Conservation (phyloP, 2,888 invertebrate species). For the Parnassius glacialis region DNA sequence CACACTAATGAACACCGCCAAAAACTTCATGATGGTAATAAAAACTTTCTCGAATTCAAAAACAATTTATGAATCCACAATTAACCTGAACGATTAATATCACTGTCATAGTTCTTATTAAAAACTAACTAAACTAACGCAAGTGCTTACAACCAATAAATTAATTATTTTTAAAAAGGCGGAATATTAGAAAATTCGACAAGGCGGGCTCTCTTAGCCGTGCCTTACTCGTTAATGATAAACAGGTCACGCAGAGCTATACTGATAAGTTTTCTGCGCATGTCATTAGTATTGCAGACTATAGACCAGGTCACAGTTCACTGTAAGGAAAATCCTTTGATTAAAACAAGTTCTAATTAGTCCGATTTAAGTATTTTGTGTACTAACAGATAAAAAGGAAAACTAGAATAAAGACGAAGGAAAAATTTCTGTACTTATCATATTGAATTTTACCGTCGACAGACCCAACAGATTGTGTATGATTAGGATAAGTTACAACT, state of each 20-base stretch:
- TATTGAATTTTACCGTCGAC: too few relatives aligned
- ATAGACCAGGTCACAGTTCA: constrained; percentile 40
- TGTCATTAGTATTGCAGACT: constrained; percentile 33
- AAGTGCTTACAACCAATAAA: constrained; percentile 3
- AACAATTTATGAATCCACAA: constrained; percentile 12
- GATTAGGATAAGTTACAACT: too few relatives aligned
- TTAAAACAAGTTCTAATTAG: constrained; percentile 1
- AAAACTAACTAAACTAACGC: not conserved
- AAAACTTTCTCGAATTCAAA: constrained; percentile 24
- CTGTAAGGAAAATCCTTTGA: constrained; percentile 33
- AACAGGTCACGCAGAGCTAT: constrained; percentile 44
- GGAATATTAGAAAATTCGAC: constrained; percentile 7
- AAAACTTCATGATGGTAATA: constrained; percentile 43
- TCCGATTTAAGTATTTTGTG: not conserved
- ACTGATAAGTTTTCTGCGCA: constrained; percentile 67
- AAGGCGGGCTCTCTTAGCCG: constrained; percentile 33
- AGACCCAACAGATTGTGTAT: too few relatives aligned
- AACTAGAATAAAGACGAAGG: too few relatives aligned
- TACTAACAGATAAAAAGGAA: not conserved
- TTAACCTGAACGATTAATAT: constrained; percentile 3
- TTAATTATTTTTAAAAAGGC: constrained; percentile 14
- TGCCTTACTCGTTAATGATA: constrained; percentile 44
- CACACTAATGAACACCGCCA: constrained; percentile 42
- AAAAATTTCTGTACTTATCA: too few relatives aligned
- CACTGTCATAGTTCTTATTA: constrained; percentile 20